Percentiles rank a stretch among this genome's conserved stretches.
phyloP scores from a whole-genome alignment of 2,113 vertebrate genomes.

The Tachuris rubrigastra region DNA sequence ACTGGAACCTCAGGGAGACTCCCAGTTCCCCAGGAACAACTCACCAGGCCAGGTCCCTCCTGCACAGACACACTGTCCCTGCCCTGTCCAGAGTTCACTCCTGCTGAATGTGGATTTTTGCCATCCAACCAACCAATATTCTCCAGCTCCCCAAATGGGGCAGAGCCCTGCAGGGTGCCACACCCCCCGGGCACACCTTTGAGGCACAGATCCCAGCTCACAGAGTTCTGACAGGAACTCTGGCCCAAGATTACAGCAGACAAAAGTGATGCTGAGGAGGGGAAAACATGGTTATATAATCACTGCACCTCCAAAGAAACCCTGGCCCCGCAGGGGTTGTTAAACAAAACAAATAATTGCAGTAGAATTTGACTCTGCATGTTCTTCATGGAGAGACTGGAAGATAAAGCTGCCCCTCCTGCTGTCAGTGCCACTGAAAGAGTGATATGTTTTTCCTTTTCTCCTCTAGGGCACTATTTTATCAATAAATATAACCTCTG shows the following conservation, averaged over 20 bases:
- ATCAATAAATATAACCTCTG: slow-evolving; percentile 50
- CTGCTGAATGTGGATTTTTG: fast-evolving
- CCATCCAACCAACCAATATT: not conserved
- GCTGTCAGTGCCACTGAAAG: too few species aligned
- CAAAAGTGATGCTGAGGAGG: not conserved
- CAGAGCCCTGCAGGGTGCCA: fast-evolving
- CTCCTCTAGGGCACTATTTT: slow-evolving; percentile 67
- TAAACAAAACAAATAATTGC: too few species aligned
- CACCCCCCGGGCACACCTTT: too few species aligned
- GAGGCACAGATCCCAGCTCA: not conserved
- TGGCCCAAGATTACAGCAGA: not conserved
- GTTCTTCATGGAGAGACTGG: too few species aligned
- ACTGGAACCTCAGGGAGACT: not conserved
- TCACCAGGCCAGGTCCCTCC: not conserved
- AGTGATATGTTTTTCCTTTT: not conserved
- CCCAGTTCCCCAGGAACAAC: not conserved
- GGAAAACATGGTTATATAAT: not conserved
- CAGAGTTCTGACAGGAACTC: not conserved
- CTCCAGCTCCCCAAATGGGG: not conserved
- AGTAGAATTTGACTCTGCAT: too few species aligned
- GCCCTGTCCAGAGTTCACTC: not conserved
- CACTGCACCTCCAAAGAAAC: too few species aligned
- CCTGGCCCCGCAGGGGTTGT: too few species aligned
- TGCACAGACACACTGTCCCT: fast-evolving
- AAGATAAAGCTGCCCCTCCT: not conserved